Conservation (phyloP, 1,140 invertebrate species). For the Pogonognathellus flavescens region DNA sequence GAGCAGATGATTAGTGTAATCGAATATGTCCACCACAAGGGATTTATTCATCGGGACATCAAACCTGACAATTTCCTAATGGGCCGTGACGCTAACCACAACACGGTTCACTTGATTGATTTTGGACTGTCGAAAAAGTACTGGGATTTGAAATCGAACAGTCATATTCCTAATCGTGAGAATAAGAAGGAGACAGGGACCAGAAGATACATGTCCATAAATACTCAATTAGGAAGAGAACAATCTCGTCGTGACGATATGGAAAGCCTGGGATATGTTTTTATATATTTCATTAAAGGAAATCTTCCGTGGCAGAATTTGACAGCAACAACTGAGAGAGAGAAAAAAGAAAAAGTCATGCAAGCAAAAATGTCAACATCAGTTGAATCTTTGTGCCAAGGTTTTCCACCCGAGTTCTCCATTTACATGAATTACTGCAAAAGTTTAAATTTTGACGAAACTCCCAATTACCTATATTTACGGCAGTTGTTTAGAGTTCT, state of each 20-base stretch:
- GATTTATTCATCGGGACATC: conserved; percentile 96
- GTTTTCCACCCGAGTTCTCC: neutral
- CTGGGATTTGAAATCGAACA: conserved; percentile 85
- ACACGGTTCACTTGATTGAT: conserved; percentile 90
- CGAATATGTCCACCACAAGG: conserved; percentile 94
- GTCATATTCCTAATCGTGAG: conserved; percentile 93
- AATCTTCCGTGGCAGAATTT: conserved; percentile 86
- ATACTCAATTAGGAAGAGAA: conserved; percentile 94
- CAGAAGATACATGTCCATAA: conserved; percentile 95
- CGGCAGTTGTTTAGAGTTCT: too few species aligned
- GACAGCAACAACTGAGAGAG: neutral
- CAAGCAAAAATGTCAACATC: neutral
- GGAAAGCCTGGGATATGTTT: conserved; percentile 95
- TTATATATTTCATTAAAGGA: conserved; percentile 95
- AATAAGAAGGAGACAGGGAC: conserved; percentile 97
- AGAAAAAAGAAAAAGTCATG: neutral
- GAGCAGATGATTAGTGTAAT: conserved; percentile 94
- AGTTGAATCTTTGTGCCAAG: neutral
- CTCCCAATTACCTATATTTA: neutral
- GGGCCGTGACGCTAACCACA: conserved; percentile 91
- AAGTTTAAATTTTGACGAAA: neutral
- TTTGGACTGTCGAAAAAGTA: conserved; percentile 98
- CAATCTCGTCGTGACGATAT: conserved; percentile 92
- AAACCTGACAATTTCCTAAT: conserved; percentile 98
- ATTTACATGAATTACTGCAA: neutral